Percentiles rank a stretch among this genome's conserved stretches.
phyloP scores from a whole-genome alignment of 2,797 vertebrate genomes.

The Epinephelus awoara region DNA sequence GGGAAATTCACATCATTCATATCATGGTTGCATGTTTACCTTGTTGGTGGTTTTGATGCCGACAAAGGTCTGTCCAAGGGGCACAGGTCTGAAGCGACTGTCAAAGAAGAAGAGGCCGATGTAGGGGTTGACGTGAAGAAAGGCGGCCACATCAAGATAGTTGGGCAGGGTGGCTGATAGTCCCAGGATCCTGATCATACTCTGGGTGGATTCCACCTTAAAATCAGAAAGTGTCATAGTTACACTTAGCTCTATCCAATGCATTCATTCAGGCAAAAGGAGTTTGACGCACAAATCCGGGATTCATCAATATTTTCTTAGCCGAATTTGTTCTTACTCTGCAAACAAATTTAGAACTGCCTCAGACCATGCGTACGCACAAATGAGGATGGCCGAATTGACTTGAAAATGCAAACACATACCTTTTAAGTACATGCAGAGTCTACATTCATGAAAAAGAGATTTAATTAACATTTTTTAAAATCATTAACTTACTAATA shows the following conservation, averaged over 20 bases:
- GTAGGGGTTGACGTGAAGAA: slow-evolving; percentile 96
- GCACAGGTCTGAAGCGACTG: slow-evolving; percentile 95
- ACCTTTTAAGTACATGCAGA: too few species aligned
- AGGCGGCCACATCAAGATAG: slow-evolving; percentile 95
- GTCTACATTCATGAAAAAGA: too few species aligned
- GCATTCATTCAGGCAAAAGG: not conserved
- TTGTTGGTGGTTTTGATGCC: slow-evolving; percentile 96
- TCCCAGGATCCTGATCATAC: slow-evolving; percentile 98
- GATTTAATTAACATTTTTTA: too few species aligned
- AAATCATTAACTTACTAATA: too few species aligned
- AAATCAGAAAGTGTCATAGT: not conserved
- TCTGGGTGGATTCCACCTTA: slow-evolving; percentile 98
- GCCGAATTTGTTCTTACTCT: too few species aligned
- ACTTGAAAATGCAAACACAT: too few species aligned
- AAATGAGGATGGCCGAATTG: too few species aligned
- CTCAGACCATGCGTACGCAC: too few species aligned
- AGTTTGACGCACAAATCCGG: too few species aligned
- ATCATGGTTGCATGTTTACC: slow-evolving; percentile 77
- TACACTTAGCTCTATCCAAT: not conserved
- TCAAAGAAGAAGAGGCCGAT: slow-evolving; percentile 99
- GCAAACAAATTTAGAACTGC: too few species aligned
- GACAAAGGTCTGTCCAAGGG: slow-evolving; percentile 95
- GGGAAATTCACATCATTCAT: not conserved
- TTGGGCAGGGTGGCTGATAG: slow-evolving; percentile 98
- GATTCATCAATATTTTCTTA: too few species aligned